These are phyloP conservation scores for Callimorpha dominula DNA, from an alignment of 2,888 invertebrate species.

Conservation along the genomic window DNA sequence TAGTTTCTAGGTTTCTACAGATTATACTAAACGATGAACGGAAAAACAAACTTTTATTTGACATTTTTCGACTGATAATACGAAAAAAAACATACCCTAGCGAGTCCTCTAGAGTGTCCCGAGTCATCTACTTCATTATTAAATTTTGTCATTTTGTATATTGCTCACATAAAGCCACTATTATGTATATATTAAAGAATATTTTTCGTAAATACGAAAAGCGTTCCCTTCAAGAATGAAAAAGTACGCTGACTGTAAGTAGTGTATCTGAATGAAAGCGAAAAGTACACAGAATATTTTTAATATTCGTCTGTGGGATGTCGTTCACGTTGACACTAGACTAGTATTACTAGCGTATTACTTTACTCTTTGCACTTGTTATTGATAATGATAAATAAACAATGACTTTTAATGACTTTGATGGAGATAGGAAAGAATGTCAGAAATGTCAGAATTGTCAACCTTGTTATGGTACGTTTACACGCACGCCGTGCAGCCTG, in stretches of 20 bases:
- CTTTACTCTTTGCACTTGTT: too few species aligned
- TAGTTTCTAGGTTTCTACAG: neutral
- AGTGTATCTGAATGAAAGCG: neutral
- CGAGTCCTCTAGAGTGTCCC: neutral
- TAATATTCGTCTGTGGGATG: too few species aligned
- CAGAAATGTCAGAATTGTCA: too few species aligned
- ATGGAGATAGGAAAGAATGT: too few species aligned
- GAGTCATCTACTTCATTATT: constrained; percentile 2
- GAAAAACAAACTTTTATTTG: too few species aligned
- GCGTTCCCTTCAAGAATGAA: neutral
- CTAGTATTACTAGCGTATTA: too few species aligned
- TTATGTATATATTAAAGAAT: neutral
- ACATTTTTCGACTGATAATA: neutral
- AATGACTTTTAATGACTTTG: too few species aligned
- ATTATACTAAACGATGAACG: neutral
- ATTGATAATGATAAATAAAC: too few species aligned
- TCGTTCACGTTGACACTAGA: too few species aligned
- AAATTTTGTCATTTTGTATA: constrained; percentile 9
- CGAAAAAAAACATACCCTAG: constrained; percentile 6
- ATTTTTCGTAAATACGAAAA: neutral
- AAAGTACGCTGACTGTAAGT: neutral
- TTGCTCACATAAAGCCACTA: neutral
- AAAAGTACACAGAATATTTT: neutral
- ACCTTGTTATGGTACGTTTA: too few species aligned
- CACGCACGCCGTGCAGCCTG: too few species aligned